Evolutionary conservation across 2,113 vertebrate species (phyloP).

Genomic region (Numida meleagris): DNA sequence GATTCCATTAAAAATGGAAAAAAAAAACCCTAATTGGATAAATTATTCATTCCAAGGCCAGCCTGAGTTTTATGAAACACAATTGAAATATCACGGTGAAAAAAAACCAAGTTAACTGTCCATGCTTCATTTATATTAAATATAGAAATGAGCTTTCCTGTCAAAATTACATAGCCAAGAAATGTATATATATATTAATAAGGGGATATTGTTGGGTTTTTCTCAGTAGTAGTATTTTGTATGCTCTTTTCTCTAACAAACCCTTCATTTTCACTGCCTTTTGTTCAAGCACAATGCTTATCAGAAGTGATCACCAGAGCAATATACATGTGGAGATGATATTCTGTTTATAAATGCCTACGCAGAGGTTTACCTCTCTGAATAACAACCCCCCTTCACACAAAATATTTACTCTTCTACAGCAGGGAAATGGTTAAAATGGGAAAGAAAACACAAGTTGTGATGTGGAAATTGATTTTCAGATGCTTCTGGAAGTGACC

Average conservation of each 20-base stretch:
- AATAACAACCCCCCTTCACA: not conserved
- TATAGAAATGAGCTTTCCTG: not conserved
- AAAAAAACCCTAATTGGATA: constrained; percentile 5
- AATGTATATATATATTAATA: constrained; percentile 25
- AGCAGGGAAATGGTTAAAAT: not conserved
- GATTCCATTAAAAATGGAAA: not conserved
- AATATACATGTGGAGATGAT: not conserved
- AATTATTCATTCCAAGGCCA: constrained; percentile 36
- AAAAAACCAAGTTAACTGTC: constrained; percentile 23
- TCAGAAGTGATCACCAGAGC: not conserved
- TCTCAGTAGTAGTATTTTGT: not conserved
- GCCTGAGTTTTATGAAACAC: constrained; percentile 22
- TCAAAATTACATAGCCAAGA: constrained; percentile 23
- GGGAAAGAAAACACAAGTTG: not conserved
- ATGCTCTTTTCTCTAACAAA: not conserved
- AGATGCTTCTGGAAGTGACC: not conserved
- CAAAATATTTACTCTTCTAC: not conserved
- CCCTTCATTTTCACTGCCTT: not conserved
- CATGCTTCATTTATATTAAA: constrained; percentile 32
- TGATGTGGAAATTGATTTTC: constrained; percentile 5
- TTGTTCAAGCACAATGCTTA: not conserved
- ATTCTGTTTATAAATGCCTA: not conserved
- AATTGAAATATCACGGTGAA: constrained; percentile 30
- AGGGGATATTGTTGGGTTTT: not conserved
- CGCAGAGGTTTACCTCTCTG: not conserved